These are phyloP conservation scores for Calycopis cecrops DNA, from an alignment of 1,140 invertebrate species.

Conservation along the genomic window DNA sequence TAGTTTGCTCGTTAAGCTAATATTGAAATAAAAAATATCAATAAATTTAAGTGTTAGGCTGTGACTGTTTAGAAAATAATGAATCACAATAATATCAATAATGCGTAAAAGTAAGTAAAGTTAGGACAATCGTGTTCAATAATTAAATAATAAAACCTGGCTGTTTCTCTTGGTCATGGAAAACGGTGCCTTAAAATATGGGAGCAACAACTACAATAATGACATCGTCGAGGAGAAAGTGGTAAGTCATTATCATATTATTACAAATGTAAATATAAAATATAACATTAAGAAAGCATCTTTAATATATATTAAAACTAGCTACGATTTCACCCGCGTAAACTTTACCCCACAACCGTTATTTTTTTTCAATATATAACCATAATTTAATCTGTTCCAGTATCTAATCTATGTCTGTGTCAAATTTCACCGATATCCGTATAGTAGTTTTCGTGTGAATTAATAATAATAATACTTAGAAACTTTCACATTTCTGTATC, in stretches of 20 bases:
- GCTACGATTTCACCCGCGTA: too few species aligned
- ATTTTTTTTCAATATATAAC: too few species aligned
- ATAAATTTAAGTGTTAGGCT: conserved; percentile 23
- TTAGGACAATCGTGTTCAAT: conserved; percentile 38
- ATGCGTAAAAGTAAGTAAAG: conserved; percentile 31
- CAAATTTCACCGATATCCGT: too few species aligned
- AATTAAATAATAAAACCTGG: conserved; percentile 33
- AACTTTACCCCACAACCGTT: too few species aligned
- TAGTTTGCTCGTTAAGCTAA: conserved; percentile 1
- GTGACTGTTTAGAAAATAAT: conserved; percentile 25
- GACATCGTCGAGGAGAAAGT: conserved; percentile 68
- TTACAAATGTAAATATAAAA: too few species aligned
- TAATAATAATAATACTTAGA: too few species aligned
- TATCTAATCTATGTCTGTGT: too few species aligned
- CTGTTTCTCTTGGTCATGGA: conserved; percentile 71
- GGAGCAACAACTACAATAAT: conserved; percentile 75
- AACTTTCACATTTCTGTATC: too few species aligned
- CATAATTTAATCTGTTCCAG: too few species aligned
- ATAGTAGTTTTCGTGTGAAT: too few species aligned
- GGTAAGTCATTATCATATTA: conserved; percentile 40
- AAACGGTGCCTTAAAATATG: conserved; percentile 76
- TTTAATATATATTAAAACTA: too few species aligned
- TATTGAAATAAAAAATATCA: conserved; percentile 5
- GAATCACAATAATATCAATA: conserved; percentile 22
- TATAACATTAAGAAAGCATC: too few species aligned